Evolutionary conservation across 2,797 vertebrate genomes (phyloP).

Genomic region (Austrolebias charrua): DNA sequence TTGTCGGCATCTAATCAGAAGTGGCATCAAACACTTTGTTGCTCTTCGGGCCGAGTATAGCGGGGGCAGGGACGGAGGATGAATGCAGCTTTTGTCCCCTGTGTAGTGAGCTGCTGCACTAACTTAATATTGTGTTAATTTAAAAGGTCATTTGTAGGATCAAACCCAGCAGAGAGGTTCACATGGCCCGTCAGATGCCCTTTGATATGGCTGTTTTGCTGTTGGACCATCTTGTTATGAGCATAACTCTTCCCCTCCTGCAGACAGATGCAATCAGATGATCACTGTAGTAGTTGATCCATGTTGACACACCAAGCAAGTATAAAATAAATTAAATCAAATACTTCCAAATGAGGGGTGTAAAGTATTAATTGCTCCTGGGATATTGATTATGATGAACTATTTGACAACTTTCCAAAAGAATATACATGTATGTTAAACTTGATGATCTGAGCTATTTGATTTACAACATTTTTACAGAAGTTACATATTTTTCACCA

Average conservation of each 20-base stretch:
- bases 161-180: slow-evolving; percentile 77
- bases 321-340: slow-evolving; percentile 41
- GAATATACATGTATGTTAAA: background rate
- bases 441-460: background rate
- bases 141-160: slow-evolving; percentile 85
- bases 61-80: slow-evolving; percentile 69
- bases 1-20: slow-evolving; percentile 82
- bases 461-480: background rate
- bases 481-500: background rate
- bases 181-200: slow-evolving; percentile 73
- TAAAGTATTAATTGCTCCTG: slow-evolving; percentile 2
- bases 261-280: slow-evolving; percentile 55
- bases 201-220: slow-evolving; percentile 66
- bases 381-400: slow-evolving; percentile 17
- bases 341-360: background rate
- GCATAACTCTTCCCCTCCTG: slow-evolving; percentile 18
- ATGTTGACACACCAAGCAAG: slow-evolving; percentile 29
- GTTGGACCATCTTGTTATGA: slow-evolving; percentile 47
- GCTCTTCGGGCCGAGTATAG: slow-evolving; percentile 72
- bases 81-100: slow-evolving; percentile 79
- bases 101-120: slow-evolving; percentile 74
- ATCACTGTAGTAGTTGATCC: slow-evolving; percentile 49
- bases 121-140: slow-evolving; percentile 84
- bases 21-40: slow-evolving; percentile 84
- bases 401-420: background rate